Base-by-base conservation (phyloP, 2,888 invertebrate species). In the Melanostoma scalare region DNA sequence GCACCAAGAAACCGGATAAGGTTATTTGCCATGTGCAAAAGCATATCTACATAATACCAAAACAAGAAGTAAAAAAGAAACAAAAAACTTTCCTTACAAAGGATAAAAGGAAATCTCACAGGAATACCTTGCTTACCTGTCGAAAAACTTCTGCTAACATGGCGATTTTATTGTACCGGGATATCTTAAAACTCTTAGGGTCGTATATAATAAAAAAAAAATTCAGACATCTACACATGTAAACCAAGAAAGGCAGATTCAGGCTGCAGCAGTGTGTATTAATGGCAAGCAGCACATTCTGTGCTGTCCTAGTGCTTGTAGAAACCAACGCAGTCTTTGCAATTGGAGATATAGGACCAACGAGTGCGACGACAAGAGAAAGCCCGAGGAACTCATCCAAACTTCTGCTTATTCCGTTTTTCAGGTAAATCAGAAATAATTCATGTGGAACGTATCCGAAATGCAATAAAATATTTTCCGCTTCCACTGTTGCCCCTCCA, bases 341-440 rank as follows among this genome's bases (percentile, higher is more conserved):
- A 82, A 50, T 44, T 68, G 40, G 76, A 78, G 63, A 78, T 20
- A 20, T 82, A 77, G 55, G 56, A 56, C 55, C 63, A 50, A 44
- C 72, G 35, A 63, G 42, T 30, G 48, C 36, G 6, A 52, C 9
- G 58, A 71, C 8, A 50, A 60, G 67, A 6, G 60, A 71, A 65
- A n/a, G 55, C 82, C 78, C 73, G 55, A 75, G 74, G 74, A 84
- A 67, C 78, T 75, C 84, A 84, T 71, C 79, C 79, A 79, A 84
- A 84, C 84, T 84, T 75, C 75, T 79, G 75, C 84, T 75, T 84
- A 79, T 84, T 84, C 79, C 84, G 79, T 79, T 84, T 84, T 84
- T 84, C 84, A 84, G 79, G 84, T 84, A 84, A 84, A 84, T 84
- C 84, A 84, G 84, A 84, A 84, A 79, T 84, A 84, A 84, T 84